Evolutionary conservation across 92 coral and sea anemone genomes (phyloP).

Genomic region (Micromussa lordhowensis): DNA sequence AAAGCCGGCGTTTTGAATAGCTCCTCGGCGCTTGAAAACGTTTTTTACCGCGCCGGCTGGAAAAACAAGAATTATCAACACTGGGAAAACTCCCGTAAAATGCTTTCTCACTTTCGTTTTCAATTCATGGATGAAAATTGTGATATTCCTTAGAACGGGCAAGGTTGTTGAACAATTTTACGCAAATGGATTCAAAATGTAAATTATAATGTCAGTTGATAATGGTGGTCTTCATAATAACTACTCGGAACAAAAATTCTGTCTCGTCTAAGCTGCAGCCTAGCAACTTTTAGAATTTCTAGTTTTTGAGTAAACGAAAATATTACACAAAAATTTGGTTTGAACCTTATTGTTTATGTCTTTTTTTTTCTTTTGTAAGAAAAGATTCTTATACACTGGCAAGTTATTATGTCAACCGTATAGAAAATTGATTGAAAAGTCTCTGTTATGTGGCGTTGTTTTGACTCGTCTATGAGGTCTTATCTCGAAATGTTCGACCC

Average conservation of each 20-base stretch:
- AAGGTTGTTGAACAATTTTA: neutral
- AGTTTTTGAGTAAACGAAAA: neutral
- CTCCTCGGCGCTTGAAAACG: constrained; percentile 10
- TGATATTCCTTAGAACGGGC: neutral
- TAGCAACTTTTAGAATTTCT: constrained; percentile 4
- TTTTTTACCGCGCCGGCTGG: constrained; percentile 16
- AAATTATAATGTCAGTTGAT: constrained; percentile 4
- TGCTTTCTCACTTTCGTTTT: neutral
- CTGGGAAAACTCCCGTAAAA: neutral
- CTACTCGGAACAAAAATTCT: constrained; percentile 4
- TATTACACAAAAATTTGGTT: neutral
- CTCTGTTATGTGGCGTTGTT: neutral
- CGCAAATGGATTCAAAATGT: constrained; percentile 13
- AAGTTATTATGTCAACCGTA: neutral
- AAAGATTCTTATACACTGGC: neutral
- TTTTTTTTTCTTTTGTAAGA: neutral
- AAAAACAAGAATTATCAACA: neutral
- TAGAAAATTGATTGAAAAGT: neutral
- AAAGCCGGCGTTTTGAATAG: constrained; percentile 37
- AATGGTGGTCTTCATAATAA: neutral
- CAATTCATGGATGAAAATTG: neutral
- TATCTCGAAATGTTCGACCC: neutral
- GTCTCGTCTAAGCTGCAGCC: neutral
- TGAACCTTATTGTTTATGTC: neutral
- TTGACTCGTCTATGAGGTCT: constrained; percentile 5